Evolutionary conservation across 2,888 invertebrate species (phyloP).

Genomic region (Hartigia nigra): DNA sequence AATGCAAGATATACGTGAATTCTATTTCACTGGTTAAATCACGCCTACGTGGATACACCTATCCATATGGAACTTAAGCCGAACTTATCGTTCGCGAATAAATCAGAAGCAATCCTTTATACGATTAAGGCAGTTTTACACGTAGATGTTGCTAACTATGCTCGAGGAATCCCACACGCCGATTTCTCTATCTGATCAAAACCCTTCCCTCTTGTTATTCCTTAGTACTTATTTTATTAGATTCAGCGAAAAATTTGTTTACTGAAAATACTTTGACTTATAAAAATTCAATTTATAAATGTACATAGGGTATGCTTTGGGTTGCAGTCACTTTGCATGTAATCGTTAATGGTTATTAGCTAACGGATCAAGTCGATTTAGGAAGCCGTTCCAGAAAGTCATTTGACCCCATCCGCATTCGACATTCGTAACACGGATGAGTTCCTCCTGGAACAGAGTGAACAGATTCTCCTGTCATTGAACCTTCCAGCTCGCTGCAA

Average conservation of each 20-base stretch:
- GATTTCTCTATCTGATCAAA: background rate
- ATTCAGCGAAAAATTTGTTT: background rate
- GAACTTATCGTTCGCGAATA: conserved; percentile 8
- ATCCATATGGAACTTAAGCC: conserved; percentile 3
- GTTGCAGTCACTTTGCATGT: background rate
- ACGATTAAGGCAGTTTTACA: background rate
- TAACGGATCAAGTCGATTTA: background rate
- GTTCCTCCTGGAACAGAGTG: conserved; percentile 6
- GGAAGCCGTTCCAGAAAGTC: background rate
- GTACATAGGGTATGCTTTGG: background rate
- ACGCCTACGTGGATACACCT: background rate
- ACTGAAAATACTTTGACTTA: background rate
- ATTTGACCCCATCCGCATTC: background rate
- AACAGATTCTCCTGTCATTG: conserved; percentile 22
- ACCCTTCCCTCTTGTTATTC: background rate
- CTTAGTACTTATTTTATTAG: background rate
- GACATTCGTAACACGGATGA: background rate
- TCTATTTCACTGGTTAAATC: background rate
- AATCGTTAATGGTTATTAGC: background rate
- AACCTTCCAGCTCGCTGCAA: conserved; percentile 12
- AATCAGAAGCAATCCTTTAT: background rate
- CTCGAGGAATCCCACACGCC: background rate
- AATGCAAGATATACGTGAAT: background rate
- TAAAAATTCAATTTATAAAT: background rate
- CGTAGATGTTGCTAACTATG: background rate